These are phyloP conservation scores for Gymnosoma rotundatum DNA, from an alignment of 2,888 invertebrate species.

Conservation along the genomic window DNA sequence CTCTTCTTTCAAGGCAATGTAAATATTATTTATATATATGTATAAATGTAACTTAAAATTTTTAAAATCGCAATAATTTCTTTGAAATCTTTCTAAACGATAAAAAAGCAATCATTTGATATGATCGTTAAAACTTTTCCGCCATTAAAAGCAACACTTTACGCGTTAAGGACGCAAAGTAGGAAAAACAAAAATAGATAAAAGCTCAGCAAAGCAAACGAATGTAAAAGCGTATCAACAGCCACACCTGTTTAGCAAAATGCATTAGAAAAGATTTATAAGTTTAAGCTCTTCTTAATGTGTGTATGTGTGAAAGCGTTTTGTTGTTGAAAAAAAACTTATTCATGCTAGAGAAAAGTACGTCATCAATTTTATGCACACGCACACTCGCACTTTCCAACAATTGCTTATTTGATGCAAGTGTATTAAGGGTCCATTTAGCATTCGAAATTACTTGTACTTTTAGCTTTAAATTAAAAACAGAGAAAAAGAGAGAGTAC, in stretches of 20 bases:
- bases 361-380: conserved; percentile 15
- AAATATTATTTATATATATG: too few relatives aligned
- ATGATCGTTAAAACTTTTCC: background rate
- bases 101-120: background rate
- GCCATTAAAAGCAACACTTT: background rate
- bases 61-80: too few relatives aligned
- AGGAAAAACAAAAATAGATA: background rate
- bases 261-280: conserved; percentile 37
- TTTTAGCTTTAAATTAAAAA: conserved; percentile 45
- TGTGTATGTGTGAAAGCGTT: background rate
- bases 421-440: background rate
- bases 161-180: conserved; percentile 12
- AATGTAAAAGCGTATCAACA: conserved; percentile 32
- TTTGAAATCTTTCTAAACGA: too few relatives aligned
- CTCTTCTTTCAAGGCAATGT: too few relatives aligned
- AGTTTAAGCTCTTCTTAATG: conserved; percentile 8
- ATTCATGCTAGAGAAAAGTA: conserved; percentile 18
- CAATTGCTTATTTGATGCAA: background rate
- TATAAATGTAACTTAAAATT: too few relatives aligned
- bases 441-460: conserved; percentile 51
- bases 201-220: conserved; percentile 4
- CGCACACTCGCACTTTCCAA: background rate
- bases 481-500: conserved; percentile 47
- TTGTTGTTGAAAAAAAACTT: background rate
- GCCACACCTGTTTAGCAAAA: conserved; percentile 66